phyloP scores from a whole-genome alignment of 2,113 vertebrate species.

The Elachura formosa region DNA sequence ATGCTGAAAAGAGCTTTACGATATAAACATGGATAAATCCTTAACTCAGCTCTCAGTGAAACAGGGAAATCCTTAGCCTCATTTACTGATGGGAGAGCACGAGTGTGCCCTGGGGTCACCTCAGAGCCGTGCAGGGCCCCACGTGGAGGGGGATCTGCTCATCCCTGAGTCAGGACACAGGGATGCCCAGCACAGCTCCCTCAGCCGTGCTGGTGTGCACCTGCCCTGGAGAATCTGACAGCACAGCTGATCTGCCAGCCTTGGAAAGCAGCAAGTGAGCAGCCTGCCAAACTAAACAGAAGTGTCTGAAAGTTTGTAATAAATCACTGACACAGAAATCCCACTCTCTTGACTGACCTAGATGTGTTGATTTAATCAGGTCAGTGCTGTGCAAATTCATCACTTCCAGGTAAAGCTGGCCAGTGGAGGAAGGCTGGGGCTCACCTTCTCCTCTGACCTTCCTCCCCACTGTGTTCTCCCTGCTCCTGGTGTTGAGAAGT shows the following conservation, averaged over 20 bases:
- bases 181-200: not conserved
- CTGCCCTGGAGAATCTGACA: not conserved
- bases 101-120: not conserved
- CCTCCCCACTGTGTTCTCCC: not conserved
- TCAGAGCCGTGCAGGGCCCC: not conserved
- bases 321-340: not conserved
- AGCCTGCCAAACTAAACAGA: conserved; percentile 50
- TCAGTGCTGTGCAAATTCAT: not conserved
- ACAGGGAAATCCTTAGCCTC: not conserved
- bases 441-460: not conserved
- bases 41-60: not conserved
- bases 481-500: not conserved
- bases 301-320: conserved; percentile 10
- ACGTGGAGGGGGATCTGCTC: not conserved
- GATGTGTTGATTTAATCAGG: not conserved
- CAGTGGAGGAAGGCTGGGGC: not conserved
- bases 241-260: not conserved
- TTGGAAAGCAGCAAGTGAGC: conserved; percentile 26
- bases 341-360: conserved; percentile 8
- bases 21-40: not conserved
- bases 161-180: not conserved
- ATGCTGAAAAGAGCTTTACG: not conserved
- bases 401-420: accelerated
- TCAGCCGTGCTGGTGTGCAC: not conserved
- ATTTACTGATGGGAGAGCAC: not conserved